Evolutionary conservation across 2,113 vertebrate species (phyloP).

Genomic region (Ophthalmolycus amberensis): DNA sequence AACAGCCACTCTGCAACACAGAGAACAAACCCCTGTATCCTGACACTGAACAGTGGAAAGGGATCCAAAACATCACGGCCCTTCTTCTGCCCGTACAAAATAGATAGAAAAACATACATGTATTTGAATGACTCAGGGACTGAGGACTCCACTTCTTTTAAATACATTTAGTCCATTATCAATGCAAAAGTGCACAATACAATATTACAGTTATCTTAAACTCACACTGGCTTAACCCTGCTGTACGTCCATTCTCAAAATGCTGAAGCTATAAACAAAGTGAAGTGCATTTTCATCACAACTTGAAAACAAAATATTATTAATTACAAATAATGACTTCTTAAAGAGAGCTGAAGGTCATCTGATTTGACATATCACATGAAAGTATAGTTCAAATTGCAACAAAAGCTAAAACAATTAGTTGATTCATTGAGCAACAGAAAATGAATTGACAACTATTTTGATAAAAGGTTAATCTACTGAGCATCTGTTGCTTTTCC

Average conservation of each 20-base stretch:
- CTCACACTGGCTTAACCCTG: background rate
- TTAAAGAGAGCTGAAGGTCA: too few species aligned
- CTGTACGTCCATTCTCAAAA: background rate
- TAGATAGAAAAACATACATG: background rate
- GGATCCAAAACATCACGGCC: too few species aligned
- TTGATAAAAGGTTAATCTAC: background rate
- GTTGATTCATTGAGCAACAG: background rate
- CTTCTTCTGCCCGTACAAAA: background rate
- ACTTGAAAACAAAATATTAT: too few species aligned
- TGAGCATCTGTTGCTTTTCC: background rate
- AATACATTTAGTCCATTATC: background rate
- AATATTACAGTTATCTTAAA: background rate
- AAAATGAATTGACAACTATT: background rate
- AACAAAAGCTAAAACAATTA: too few species aligned
- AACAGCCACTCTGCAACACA: conserved; percentile 91
- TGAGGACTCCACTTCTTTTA: background rate
- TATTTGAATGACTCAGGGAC: background rate
- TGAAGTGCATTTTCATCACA: too few species aligned
- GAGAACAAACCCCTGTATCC: background rate
- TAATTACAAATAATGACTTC: too few species aligned
- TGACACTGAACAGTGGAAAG: background rate
- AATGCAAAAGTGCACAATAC: background rate
- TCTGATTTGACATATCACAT: too few species aligned
- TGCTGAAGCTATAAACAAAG: background rate
- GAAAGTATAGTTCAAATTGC: too few species aligned